Base-by-base conservation (phyloP, 2,888 invertebrate species). In the Adelphocoris suturalis region DNA sequence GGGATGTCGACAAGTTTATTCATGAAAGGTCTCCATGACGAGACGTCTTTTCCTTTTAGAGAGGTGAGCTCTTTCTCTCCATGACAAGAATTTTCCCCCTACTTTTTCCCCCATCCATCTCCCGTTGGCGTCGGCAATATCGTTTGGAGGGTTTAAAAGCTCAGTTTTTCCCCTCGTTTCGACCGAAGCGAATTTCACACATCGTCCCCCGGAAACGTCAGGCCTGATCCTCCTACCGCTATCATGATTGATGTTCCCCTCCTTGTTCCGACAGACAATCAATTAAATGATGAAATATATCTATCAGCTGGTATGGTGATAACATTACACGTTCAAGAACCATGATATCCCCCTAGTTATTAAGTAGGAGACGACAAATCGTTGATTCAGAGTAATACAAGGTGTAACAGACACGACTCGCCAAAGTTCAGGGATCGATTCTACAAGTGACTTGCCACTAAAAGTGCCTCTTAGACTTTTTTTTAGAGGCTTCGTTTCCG, bases 21-120 rank as follows among this genome's bases (percentile, higher is more conserved):
- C 68, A 68, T 68, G 68, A 68, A 68, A 23, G 68, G 68, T 68
- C 68, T 68, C 52, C 52, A 52, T 14, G 52, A 52, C 52, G 16
- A 16, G 52, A 52, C 14, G 52, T 52, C 52, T 23, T 19, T 57
- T n/a, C n/a, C 57, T 57, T 57, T 57, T 57, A 57, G 23, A 23
- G 52, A 52, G 52, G 52, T 52, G 13, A 52, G 52, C 37, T 37
- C n/a, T 68, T 23, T 68, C 68, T 12, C 9, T 68, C 68, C 68
- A 52, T 52, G 52, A 9, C 68, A 68, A 68, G 68, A 68, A 9
- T 27, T 68, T 9, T 19, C 68, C 23, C 68, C 68, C 23, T 61
- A 61, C 61, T 19, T 14, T 52, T 16, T 52, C 52, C 13, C 9
- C 23, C 68, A 68, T 68, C 68, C 68, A 68, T 68, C 68, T 68